Conservation (phyloP, 1,140 invertebrate genomes). For the Lordiphosa collinella region DNA sequence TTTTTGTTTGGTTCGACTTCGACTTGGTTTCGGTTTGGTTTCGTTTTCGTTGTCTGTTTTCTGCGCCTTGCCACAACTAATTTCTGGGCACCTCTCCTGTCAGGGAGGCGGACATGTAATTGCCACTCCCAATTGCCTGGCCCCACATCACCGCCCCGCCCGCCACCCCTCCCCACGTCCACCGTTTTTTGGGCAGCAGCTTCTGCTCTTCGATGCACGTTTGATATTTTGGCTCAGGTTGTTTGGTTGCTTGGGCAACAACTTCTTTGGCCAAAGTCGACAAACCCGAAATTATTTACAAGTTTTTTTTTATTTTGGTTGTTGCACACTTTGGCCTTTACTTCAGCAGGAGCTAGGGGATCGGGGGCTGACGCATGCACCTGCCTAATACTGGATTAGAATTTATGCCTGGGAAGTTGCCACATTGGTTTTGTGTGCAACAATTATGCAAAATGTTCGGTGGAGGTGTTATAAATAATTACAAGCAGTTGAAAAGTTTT, state of each 20-base stretch:
- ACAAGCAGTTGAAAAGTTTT: slow-evolving; percentile 58
- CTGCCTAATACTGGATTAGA: slow-evolving; percentile 32
- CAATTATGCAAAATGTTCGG: slow-evolving; percentile 8
- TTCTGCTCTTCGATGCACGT: slow-evolving; percentile 52
- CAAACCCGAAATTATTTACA: slow-evolving; percentile 73
- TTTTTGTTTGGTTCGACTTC: slow-evolving; percentile 16
- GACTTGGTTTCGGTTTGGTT: slow-evolving; percentile 5
- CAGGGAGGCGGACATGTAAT: slow-evolving; percentile 39
- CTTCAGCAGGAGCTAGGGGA: not conserved
- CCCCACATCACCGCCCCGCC: slow-evolving; percentile 19
- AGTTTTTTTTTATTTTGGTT: slow-evolving; percentile 34
- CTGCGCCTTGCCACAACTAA: slow-evolving; percentile 53
- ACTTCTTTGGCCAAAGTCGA: slow-evolving; percentile 38
- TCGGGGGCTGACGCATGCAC: slow-evolving; percentile 56
- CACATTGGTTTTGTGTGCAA: slow-evolving; percentile 1
- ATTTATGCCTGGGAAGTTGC: slow-evolving; percentile 7
- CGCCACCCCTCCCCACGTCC: slow-evolving; percentile 5
- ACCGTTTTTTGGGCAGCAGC: not conserved
- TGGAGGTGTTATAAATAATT: slow-evolving; percentile 67
- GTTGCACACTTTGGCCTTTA: slow-evolving; percentile 61
- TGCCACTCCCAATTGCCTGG: slow-evolving; percentile 65
- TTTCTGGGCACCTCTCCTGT: slow-evolving; percentile 68
- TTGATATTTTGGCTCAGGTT: slow-evolving; percentile 71
- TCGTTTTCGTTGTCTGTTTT: slow-evolving; percentile 16
- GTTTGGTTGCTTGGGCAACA: slow-evolving; percentile 51